Conservation (phyloP, 2,113 vertebrate genomes). For the Falco punctatus region DNA sequence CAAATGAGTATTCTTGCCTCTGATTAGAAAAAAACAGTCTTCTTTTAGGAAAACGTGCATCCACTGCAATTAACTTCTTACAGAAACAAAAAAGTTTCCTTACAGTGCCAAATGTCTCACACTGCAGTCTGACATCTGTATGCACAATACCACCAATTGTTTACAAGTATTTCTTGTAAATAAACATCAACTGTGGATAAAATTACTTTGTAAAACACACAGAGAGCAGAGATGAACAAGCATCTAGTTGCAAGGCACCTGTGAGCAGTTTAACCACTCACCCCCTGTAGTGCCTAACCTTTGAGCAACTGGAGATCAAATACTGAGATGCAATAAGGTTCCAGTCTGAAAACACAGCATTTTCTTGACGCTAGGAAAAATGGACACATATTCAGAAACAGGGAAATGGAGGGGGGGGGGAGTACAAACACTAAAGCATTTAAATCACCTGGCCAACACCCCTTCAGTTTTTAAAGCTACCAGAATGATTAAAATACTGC, state of each 20-base stretch:
- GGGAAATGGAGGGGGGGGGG: rapidly evolving
- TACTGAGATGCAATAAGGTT: background rate
- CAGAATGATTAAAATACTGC: background rate
- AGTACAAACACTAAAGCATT: background rate
- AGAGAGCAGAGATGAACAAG: background rate
- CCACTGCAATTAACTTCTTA: background rate
- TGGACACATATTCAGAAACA: background rate
- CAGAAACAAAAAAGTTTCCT: background rate
- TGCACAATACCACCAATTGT: background rate
- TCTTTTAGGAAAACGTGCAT: background rate
- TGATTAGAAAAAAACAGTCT: background rate
- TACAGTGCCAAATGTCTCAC: background rate
- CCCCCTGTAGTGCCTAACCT: background rate
- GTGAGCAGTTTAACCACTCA: background rate
- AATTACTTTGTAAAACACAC: background rate
- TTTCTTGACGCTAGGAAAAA: background rate
- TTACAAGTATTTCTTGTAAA: background rate
- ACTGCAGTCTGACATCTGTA: background rate
- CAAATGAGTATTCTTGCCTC: background rate
- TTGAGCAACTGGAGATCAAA: background rate
- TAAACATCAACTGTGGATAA: background rate
- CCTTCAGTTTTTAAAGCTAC: background rate
- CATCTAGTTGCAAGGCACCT: background rate
- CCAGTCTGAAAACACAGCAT: background rate
- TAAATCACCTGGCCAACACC: background rate